Evolutionary conservation across 2,888 invertebrate genomes (phyloP).

Genomic region (Stenodera caucasica): DNA sequence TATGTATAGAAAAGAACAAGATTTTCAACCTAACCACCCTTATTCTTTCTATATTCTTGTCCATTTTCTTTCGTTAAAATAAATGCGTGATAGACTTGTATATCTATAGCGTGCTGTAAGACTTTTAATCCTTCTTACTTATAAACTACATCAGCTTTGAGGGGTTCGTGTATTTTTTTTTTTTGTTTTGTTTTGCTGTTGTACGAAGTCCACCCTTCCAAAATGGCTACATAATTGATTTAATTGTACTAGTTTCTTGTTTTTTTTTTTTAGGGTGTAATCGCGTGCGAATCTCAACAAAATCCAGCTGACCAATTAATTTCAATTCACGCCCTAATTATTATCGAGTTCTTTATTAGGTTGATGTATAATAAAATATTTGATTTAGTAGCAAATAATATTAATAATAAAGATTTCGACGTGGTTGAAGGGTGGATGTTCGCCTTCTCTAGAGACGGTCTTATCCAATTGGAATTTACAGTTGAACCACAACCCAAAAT

Average conservation of each 20-base stretch:
- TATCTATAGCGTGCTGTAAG: constrained; percentile 17
- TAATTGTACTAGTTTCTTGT: constrained; percentile 11
- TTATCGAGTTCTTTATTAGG: not conserved
- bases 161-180: not conserved
- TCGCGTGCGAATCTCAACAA: not conserved
- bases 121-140: constrained; percentile 29
- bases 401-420: constrained; percentile 49
- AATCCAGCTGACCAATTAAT: not conserved
- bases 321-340: not conserved
- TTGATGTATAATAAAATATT: constrained; percentile 30
- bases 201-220: constrained; percentile 13
- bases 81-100: constrained; percentile 16
- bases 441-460: constrained; percentile 33
- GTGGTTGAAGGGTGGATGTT: constrained; percentile 37
- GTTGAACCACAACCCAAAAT: constrained; percentile 37
- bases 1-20: not conserved
- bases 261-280: not conserved
- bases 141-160: constrained; percentile 19
- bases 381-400: no score
- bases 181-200: no score
- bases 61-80: constrained; percentile 7
- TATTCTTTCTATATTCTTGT: constrained; percentile 15
- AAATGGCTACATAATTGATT: constrained; percentile 27
- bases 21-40: not conserved
- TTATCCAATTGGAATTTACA: constrained; percentile 46